Percentiles rank a stretch among this genome's conserved stretches.
These are phyloP conservation scores for Apteryx mantelli DNA, from an alignment of 2,113 vertebrate genomes.

Conservation along the genomic window DNA sequence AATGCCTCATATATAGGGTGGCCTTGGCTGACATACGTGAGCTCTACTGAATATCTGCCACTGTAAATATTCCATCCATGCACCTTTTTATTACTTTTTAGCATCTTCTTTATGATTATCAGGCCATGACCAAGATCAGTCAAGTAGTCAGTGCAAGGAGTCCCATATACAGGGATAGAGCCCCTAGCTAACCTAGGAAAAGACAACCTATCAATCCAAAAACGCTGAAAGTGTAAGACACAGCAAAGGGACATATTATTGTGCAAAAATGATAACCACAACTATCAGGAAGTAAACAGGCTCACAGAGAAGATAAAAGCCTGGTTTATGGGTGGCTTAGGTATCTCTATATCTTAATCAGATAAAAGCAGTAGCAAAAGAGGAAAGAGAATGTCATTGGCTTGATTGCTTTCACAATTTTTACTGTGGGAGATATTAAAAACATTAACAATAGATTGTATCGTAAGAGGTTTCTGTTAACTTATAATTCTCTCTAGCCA, in stretches of 20 bases:
- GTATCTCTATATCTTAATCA: conserved; percentile 40
- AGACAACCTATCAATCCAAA: not conserved
- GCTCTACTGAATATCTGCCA: not conserved
- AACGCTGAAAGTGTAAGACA: not conserved
- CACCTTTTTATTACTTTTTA: not conserved
- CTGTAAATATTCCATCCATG: not conserved
- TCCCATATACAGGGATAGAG: not conserved
- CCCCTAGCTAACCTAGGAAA: not conserved
- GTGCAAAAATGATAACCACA: not conserved
- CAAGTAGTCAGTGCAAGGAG: not conserved
- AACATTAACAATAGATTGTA: conserved; percentile 53
- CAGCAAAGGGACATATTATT: not conserved
- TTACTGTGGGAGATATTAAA: conserved; percentile 51
- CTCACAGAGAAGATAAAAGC: not conserved
- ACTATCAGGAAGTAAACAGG: not conserved
- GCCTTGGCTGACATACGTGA: not conserved
- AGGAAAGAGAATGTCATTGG: conserved; percentile 39
- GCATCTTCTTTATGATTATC: not conserved
- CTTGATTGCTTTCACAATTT: conserved; percentile 49
- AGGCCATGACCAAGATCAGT: not conserved
- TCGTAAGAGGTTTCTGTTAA: conserved; percentile 47
- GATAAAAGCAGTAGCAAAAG: conserved; percentile 2
- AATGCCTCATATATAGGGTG: not conserved
- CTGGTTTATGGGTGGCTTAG: not conserved
- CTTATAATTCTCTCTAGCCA: conserved; percentile 18